These are phyloP conservation scores for Nothoprocta perdicaria DNA, from an alignment of 2,113 vertebrate species.

Conservation along the genomic window DNA sequence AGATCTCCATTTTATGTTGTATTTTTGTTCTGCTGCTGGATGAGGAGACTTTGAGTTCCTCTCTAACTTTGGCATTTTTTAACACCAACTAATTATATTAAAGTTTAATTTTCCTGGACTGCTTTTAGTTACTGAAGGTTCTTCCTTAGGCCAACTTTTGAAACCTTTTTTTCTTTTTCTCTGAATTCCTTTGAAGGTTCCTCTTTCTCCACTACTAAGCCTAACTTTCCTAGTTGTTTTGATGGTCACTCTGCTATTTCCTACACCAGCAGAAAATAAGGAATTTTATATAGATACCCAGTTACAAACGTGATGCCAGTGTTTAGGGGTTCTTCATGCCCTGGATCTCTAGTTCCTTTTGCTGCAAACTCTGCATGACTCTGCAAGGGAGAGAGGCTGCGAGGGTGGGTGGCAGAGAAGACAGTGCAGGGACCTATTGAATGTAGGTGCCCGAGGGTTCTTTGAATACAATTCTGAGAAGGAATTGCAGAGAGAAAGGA, in stretches of 20 bases:
- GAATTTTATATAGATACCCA: no score
- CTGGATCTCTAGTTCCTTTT: neutral
- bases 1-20: no score
- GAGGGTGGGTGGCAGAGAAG: neutral
- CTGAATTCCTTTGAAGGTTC: neutral
- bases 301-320: neutral
- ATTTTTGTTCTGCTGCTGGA: fast-evolving
- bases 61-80: neutral
- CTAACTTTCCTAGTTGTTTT: neutral
- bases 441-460: neutral
- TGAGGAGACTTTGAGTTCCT: neutral
- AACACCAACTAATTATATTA: neutral
- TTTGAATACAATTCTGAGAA: neutral
- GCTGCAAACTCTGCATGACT: neutral
- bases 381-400: neutral
- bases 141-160: neutral
- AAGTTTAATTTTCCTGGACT: neutral
- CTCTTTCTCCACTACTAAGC: neutral
- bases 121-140: neutral
- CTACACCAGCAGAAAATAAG: neutral
- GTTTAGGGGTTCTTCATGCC: fast-evolving
- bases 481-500: neutral
- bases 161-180: neutral
- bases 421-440: neutral
- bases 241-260: neutral